Evolutionary conservation across 2,113 vertebrate genomes (phyloP).

Genomic region (Thunnus thynnus): DNA sequence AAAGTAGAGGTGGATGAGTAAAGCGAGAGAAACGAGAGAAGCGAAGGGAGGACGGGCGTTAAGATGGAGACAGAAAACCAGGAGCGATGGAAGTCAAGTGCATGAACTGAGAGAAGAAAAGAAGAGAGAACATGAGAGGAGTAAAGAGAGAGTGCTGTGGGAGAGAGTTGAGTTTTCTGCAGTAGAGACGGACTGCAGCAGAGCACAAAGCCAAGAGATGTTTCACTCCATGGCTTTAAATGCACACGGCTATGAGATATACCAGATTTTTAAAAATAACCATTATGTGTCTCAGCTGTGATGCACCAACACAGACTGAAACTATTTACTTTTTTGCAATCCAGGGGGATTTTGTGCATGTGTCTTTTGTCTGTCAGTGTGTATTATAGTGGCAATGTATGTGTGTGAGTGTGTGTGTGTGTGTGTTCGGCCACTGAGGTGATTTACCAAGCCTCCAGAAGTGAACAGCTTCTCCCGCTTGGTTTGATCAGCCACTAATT

Average conservation of each 20-base stretch:
- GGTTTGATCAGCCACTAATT: constrained; percentile 71
- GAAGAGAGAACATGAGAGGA: not conserved
- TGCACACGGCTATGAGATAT: constrained; percentile 11
- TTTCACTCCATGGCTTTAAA: constrained; percentile 34
- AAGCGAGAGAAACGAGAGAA: too few species aligned
- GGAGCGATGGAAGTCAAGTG: not conserved
- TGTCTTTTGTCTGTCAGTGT: not conserved
- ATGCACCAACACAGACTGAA: constrained; percentile 8
- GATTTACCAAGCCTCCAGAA: constrained; percentile 47
- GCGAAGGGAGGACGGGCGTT: not conserved
- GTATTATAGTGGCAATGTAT: not conserved
- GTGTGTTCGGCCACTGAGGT: not conserved
- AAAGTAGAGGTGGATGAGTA: too few species aligned
- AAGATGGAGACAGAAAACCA: not conserved
- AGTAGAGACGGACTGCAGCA: constrained; percentile 36
- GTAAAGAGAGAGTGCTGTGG: constrained; percentile 12
- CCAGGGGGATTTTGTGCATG: not conserved
- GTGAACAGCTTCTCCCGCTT: constrained; percentile 36
- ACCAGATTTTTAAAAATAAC: constrained; percentile 26
- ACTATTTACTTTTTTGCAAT: constrained; percentile 4
- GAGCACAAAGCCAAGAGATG: constrained; percentile 37
- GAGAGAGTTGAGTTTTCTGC: constrained; percentile 34
- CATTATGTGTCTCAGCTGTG: constrained; percentile 42
- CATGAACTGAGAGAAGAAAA: constrained; percentile 12
- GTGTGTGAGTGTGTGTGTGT: constrained; percentile 15